Percentiles rank a stretch among this genome's conserved stretches.
phyloP scores from a whole-genome alignment of 2,888 invertebrate genomes.

The Noctua pronuba region DNA sequence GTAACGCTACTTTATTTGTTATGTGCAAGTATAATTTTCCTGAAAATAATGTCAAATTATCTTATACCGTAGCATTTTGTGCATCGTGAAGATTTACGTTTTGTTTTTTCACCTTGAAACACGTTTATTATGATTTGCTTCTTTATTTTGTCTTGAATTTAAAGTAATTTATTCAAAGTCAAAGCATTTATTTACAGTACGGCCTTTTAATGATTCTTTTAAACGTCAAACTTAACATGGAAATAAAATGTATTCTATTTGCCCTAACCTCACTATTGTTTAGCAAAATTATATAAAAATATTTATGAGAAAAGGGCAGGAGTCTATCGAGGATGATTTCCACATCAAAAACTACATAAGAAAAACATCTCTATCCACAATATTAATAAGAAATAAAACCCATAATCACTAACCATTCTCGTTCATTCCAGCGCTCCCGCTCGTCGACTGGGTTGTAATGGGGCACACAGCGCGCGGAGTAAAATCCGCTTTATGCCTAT shows the following conservation, averaged over 20 bases:
- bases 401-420: constrained; percentile 61
- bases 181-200: background rate
- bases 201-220: background rate
- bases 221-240: background rate
- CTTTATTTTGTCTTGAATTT: background rate
- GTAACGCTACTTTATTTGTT: background rate
- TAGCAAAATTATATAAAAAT: background rate
- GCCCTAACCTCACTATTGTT: background rate
- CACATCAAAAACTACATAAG: background rate
- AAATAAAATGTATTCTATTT: background rate
- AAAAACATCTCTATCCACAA: constrained; percentile 2
- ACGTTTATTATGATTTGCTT: background rate
- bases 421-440: constrained; percentile 77
- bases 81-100: background rate
- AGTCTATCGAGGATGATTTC: background rate
- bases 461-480: constrained; percentile 76
- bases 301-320: background rate
- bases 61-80: background rate
- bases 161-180: background rate
- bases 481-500: constrained; percentile 83
- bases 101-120: background rate
- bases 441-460: constrained; percentile 78
- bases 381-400: constrained; percentile 23
- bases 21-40: background rate
- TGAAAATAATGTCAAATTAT: background rate